Conservation (phyloP, 2,888 invertebrate genomes). For the Scaeva pyrastri region DNA sequence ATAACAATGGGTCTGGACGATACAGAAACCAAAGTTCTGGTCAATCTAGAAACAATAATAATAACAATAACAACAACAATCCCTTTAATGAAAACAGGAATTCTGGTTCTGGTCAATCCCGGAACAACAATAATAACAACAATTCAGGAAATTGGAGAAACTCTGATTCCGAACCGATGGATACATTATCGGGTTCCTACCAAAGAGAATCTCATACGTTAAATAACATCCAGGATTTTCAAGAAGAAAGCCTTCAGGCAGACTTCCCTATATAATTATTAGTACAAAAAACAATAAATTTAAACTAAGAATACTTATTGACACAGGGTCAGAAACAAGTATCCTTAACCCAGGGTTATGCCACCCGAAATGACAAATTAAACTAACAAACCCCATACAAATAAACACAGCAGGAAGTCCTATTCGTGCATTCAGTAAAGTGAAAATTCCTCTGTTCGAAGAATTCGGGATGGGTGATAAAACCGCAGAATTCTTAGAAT, state of each 20-base stretch:
- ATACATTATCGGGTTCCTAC: conserved; percentile 9
- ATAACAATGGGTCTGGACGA: too few relatives aligned
- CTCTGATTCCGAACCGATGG: conserved; percentile 28
- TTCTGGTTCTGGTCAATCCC: too few relatives aligned
- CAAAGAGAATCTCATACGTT: neutral
- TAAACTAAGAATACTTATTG: conserved; percentile 45
- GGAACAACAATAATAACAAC: too few relatives aligned
- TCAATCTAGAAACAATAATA: too few relatives aligned
- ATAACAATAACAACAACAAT: too few relatives aligned
- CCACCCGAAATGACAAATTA: conserved; percentile 47
- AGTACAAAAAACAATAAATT: conserved; percentile 1
- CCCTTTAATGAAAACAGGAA: too few relatives aligned
- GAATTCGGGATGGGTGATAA: conserved; percentile 44
- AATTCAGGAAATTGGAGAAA: neutral
- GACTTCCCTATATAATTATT: too few relatives aligned
- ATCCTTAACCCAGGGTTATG: conserved; percentile 13
- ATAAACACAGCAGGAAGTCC: conserved; percentile 37
- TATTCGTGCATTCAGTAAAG: conserved; percentile 24
- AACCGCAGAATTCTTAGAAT: conserved; percentile 45
- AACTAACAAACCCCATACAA: conserved; percentile 13
- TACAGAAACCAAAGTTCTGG: too few relatives aligned
- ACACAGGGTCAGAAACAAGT: conserved; percentile 55
- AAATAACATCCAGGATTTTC: conserved; percentile 22
- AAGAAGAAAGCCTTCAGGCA: too few relatives aligned
- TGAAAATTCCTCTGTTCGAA: conserved; percentile 50